Evolutionary conservation across 1,140 invertebrate genomes (phyloP), one percentile per base, ranked within the genome.

Genomic region (Coptotermes formosanus): DNA sequence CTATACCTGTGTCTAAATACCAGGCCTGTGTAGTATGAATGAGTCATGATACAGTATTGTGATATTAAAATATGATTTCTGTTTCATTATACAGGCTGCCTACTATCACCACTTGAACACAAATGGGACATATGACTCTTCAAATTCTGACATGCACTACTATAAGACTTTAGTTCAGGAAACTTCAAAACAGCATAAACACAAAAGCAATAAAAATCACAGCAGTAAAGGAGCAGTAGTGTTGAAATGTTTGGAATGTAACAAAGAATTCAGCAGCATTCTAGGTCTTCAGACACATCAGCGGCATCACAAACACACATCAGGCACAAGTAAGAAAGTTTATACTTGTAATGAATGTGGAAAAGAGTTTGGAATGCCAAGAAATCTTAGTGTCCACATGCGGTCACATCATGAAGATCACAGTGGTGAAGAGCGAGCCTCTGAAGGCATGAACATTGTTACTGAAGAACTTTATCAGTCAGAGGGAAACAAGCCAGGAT

Each of bases 181-280:
- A 82, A n/a, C 32, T 19, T 81, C 81, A 19, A 82, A 84, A 64
- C 48, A 48, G 45, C n/a, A 48, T 19, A 55, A 25, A 44, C 32
- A 82, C 21, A 83, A 64, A 32, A 83, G 14, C 25, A 25, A 75
- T 75, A 75, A 75, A 30, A 75, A n/a, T 16, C 64, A 75, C n/a
- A 75, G 64, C 64, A 30, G 25, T 75, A 75, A 75, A 75, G 64
- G 64, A 75, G 64, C 9, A 30, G 64, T 6, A 9, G 8, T 25
- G 30, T 55, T 86, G 43, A 82, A 55, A n/a, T 86, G 85, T 44
- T 19, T 38, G 23, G 85, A 86, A 43, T 86, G 85, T 55, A 55
- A 55, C 45, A 86, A 86, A 55, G 38, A 44, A 81, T 86, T 81
- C 81, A 43, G 86, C 83, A 32, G 82, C 75, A n/a, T 45, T 32